Percentiles rank a stretch among this genome's conserved stretches.
Evolutionary conservation across 1,140 invertebrate species (phyloP).

Genomic region (Popillia japonica): DNA sequence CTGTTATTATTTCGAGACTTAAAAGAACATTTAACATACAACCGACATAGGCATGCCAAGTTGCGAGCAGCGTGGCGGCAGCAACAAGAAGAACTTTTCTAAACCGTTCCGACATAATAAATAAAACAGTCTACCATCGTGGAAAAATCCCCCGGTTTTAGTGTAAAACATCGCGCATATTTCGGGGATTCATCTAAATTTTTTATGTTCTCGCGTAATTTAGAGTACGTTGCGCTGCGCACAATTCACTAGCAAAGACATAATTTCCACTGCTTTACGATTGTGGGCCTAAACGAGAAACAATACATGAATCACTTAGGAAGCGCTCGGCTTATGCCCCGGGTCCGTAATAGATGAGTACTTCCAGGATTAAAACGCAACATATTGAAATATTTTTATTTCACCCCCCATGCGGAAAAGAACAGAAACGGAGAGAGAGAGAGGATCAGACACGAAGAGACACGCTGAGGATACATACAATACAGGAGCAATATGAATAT

Average conservation of each 20-base stretch:
- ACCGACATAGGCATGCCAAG: background rate
- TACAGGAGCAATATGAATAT: conserved; percentile 46
- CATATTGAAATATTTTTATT: conserved; percentile 59
- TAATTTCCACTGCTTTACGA: conserved; percentile 59
- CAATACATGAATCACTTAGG: conserved; percentile 60
- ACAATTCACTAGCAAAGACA: conserved; percentile 56
- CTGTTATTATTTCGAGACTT: background rate
- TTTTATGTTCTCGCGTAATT: conserved; percentile 55
- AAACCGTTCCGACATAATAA: conserved; percentile 29
- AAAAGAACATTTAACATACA: background rate
- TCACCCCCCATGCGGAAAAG: conserved; percentile 38
- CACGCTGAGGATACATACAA: conserved; percentile 28
- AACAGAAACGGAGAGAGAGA: background rate
- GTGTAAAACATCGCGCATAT: conserved; percentile 45
- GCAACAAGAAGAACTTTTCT: conserved; percentile 25
- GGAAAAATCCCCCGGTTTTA: conserved; percentile 37
- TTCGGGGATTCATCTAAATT: conserved; percentile 55
- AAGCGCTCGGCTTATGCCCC: conserved; percentile 46
- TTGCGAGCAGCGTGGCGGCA: background rate
- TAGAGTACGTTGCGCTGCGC: conserved; percentile 49
- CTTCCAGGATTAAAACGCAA: conserved; percentile 59
- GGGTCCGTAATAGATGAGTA: conserved; percentile 58
- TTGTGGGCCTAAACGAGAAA: conserved; percentile 57
- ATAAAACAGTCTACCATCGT: conserved; percentile 31
- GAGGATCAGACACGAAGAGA: background rate